Evolutionary conservation across 2,888 invertebrate genomes (phyloP), one percentile per base, ranked within the genome.

Genomic region (Pasiphila rectangulata): DNA sequence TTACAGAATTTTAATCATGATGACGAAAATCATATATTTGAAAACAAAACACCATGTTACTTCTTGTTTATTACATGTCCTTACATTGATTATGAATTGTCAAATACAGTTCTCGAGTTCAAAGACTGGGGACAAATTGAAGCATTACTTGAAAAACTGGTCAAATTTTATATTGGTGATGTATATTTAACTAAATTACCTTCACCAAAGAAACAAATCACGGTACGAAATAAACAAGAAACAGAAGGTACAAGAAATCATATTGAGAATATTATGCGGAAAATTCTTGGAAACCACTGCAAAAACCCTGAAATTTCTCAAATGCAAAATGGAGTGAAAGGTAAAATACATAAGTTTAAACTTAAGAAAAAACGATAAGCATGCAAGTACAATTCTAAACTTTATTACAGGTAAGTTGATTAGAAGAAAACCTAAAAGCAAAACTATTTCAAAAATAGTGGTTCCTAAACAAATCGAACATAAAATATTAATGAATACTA

Each of bases 1-100:
- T 69, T 64, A 17, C 64, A 76, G 73, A 59, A 57, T 21, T 13
- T 25, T 2, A 40, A 55, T 9, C 40, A 49, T 52, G 47, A 57
- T 46, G 63, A 65, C 15, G 70, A 71, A 51, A 53, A 59, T 23
- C 17, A 55, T 38, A 27, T 61, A 41, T 52, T 51, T 6, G 60
- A 57, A 37, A 64, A 59, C 19, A 61, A 61, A 25, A 50, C 69
- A 34, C 82, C 82, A 45, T 81, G 90, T 58, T 92, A 90, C 69
- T 75, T 91, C 42, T 57, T 92, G 25, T 90, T 91, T 57, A 72
- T 93, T 40, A 75, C 75, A 34, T 92, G 92, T 57, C 90, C 91
- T 0, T 72, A 82, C 32, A 69, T 72, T 54, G 89, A 89, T 53
- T 92, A 91, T 73, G 90, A 91, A 56, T 72, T 91, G 1, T 82